Evolutionary conservation across 2,113 vertebrate species (phyloP).

Genomic region (Prunella himalayana): DNA sequence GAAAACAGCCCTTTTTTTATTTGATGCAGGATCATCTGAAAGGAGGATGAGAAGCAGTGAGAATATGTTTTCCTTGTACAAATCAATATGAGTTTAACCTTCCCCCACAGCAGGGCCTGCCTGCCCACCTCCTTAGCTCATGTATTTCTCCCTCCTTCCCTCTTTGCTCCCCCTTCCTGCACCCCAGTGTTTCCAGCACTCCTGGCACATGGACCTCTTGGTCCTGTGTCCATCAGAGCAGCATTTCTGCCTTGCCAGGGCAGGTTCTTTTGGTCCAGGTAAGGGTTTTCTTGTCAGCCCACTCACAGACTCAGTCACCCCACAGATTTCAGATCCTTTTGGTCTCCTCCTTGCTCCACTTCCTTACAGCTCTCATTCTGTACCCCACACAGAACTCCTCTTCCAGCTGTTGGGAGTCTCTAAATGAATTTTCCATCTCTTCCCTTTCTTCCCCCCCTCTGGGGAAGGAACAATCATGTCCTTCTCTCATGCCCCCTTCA

Average conservation of each 20-base stretch:
- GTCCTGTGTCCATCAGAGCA: background rate
- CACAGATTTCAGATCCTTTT: background rate
- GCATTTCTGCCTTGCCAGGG: background rate
- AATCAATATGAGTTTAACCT: constrained; percentile 71
- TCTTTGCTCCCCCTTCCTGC: background rate
- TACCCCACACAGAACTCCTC: background rate
- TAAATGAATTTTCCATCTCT: background rate
- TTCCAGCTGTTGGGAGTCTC: background rate
- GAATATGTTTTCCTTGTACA: constrained; percentile 60
- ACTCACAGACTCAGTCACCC: background rate
- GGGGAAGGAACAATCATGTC: background rate
- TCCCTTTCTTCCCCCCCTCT: background rate
- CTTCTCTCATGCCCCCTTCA: background rate
- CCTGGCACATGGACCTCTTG: fast-evolving
- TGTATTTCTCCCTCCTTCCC: background rate
- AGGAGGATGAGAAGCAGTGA: constrained; percentile 39
- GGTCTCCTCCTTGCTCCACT: background rate
- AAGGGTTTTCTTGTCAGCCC: background rate
- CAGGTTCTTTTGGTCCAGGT: fast-evolving
- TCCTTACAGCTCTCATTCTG: background rate
- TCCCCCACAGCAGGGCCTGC: background rate
- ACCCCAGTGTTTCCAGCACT: background rate
- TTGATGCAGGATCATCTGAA: constrained; percentile 69
- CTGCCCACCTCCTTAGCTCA: background rate
- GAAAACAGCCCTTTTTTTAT: constrained; percentile 58